These are phyloP conservation scores for Gyrodactylus salaris DNA, from an alignment of 1,140 invertebrate genomes.

Conservation along the genomic window DNA sequence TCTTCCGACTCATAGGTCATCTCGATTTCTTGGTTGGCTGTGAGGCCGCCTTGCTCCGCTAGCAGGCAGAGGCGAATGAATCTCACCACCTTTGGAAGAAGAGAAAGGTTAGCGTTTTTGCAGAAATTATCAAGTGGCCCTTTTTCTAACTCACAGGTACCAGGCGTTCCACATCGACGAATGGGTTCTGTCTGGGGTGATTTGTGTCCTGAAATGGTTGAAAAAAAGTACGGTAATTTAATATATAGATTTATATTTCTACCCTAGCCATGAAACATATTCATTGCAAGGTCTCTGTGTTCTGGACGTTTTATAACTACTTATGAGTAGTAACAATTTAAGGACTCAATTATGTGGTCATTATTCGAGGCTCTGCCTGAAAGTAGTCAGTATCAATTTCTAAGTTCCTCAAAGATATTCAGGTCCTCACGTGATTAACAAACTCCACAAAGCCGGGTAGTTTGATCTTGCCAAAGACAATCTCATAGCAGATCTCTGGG, in stretches of 20 bases:
- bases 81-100: neutral
- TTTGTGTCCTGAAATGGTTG: neutral
- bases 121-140: neutral
- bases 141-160: neutral
- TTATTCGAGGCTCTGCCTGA: no score
- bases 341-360: no score
- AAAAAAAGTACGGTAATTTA: neutral
- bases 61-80: neutral
- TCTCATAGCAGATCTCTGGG: neutral
- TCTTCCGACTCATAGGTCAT: neutral
- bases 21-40: neutral
- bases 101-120: neutral
- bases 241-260: no score
- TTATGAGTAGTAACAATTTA: no score
- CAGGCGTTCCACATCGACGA: neutral
- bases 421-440: constrained; percentile 2
- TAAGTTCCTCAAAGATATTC: no score
- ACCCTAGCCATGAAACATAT: no score
- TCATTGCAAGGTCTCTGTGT: no score
- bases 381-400: no score
- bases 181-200: neutral
- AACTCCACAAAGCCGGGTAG: constrained; percentile 5
- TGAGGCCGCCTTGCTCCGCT: neutral
- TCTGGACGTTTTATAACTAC: no score
- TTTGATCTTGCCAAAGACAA: constrained; percentile 1